Evolutionary conservation across 2,888 invertebrate species (phyloP), one percentile per base, ranked within the genome.

Genomic region (Drosophila demipolita): DNA sequence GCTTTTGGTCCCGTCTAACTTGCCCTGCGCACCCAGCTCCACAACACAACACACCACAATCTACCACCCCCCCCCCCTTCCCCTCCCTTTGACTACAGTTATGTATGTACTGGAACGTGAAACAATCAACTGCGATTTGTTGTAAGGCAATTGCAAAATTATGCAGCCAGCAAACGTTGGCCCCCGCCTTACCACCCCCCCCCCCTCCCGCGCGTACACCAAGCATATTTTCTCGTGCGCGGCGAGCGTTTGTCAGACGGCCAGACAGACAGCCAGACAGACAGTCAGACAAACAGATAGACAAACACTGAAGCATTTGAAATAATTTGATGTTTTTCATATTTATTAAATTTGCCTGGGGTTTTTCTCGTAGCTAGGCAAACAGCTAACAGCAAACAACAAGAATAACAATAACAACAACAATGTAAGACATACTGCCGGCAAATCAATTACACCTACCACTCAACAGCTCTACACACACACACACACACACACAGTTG

Each of bases 81-180:
- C 29, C 5, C 7, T 59, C 9, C 9, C 45, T 42, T 1, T 9
- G 61, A 67, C 64, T 65, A 73, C 67, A 35, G 67, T 82, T 82
- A 82, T 82, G 76, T 69, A 69, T 69, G 60, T 54, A 69, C 60
- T 69, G 48, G 52, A 69, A 67, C 80, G 80, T 78, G 83, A 90
- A 89, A 89, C 89, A 90, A 89, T 89, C 89, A 89, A 85, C 90
- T 87, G 82, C 87, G 89, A 87, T 89, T 89, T 87, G 87, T 87
- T 89, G 82, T 87, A 80, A 82, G 87, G 88, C 90, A 89, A 89
- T 85, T 78, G 87, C 89, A 68, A 90, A 89, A 89, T 90, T 89
- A 90, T 90, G 83, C 89, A 90, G 45, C 45, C 8, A 45, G 45
- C 45, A 15, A 45, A 75, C 64, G 54, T 29, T 29, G 29, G 29